Percentiles rank a stretch among this genome's conserved stretches.
Evolutionary conservation across 2,797 vertebrate species (phyloP).

Genomic region (Betta splendens): DNA sequence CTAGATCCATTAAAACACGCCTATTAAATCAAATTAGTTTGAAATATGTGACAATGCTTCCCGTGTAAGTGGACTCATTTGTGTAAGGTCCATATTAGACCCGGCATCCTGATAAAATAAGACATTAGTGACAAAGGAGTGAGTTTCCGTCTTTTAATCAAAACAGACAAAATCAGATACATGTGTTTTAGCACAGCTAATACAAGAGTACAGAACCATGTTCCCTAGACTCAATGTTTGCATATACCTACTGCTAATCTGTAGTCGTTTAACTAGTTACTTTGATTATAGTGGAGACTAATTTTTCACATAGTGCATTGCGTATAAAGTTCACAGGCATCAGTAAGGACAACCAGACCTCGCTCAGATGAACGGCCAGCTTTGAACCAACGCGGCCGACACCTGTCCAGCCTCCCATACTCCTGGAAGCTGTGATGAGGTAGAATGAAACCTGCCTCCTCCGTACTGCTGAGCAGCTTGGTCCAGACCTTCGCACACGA

Average conservation of each 20-base stretch:
- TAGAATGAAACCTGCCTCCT: conserved; percentile 73
- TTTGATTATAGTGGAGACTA: conserved; percentile 37
- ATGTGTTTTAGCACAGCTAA: conserved; percentile 50
- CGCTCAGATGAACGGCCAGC: background rate
- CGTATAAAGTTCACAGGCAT: conserved; percentile 45
- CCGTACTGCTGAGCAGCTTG: conserved; percentile 52
- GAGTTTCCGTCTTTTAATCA: conserved; percentile 60
- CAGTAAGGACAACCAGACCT: background rate
- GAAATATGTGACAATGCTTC: background rate
- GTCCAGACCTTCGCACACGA: conserved; percentile 58
- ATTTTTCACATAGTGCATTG: conserved; percentile 64
- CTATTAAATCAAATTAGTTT: no score
- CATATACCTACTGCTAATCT: conserved; percentile 39
- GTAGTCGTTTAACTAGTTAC: conserved; percentile 29
- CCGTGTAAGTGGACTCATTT: background rate
- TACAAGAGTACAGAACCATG: conserved; percentile 49
- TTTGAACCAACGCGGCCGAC: conserved; percentile 34
- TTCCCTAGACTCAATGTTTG: conserved; percentile 7
- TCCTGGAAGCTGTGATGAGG: conserved; percentile 69
- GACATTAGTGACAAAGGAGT: background rate
- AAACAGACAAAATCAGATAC: conserved; percentile 41
- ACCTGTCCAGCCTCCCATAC: conserved; percentile 35
- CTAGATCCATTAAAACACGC: no score
- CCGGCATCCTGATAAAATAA: background rate
- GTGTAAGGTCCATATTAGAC: background rate